phyloP scores from a whole-genome alignment of 2,888 invertebrate species.

The Caenorhabditis sp. region DNA sequence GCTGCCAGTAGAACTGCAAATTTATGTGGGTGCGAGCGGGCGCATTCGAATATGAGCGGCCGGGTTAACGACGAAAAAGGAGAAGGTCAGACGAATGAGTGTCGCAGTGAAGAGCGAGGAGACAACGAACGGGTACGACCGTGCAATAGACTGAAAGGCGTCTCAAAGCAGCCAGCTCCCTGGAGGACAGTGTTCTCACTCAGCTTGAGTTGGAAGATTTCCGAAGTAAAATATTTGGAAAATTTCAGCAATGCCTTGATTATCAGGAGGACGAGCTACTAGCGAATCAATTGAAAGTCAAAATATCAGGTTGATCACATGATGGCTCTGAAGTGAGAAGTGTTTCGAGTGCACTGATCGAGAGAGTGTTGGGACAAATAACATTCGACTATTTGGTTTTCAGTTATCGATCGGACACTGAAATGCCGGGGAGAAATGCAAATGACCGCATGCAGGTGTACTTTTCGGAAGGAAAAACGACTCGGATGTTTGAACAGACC shows the following conservation, averaged over 20 bases:
- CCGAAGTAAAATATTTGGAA: too few relatives aligned
- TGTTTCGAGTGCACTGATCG: neutral
- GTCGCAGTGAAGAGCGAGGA: neutral
- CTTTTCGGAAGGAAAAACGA: neutral
- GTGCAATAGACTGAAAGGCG: too few relatives aligned
- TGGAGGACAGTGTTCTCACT: too few relatives aligned
- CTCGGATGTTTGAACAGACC: neutral
- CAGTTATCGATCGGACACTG: neutral
- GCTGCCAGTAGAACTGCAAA: slow-evolving; percentile 26
- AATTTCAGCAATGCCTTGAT: too few relatives aligned
- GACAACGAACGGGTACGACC: neutral
- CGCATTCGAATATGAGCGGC: slow-evolving; percentile 31
- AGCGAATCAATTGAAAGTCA: neutral
- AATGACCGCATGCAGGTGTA: neutral
- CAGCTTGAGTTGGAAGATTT: too few relatives aligned
- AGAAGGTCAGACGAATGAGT: slow-evolving; percentile 20
- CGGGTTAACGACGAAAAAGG: slow-evolving; percentile 31
- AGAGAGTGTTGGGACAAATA: slow-evolving; percentile 10
- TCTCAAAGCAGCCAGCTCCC: too few relatives aligned
- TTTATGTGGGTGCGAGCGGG: slow-evolving; percentile 18
- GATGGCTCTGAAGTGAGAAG: neutral
- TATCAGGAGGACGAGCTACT: too few relatives aligned
- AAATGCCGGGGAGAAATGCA: neutral
- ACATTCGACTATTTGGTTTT: slow-evolving; percentile 11
- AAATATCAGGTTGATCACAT: too few relatives aligned